Conservation (phyloP, 2,888 invertebrate genomes). For the Hesperia comma region DNA sequence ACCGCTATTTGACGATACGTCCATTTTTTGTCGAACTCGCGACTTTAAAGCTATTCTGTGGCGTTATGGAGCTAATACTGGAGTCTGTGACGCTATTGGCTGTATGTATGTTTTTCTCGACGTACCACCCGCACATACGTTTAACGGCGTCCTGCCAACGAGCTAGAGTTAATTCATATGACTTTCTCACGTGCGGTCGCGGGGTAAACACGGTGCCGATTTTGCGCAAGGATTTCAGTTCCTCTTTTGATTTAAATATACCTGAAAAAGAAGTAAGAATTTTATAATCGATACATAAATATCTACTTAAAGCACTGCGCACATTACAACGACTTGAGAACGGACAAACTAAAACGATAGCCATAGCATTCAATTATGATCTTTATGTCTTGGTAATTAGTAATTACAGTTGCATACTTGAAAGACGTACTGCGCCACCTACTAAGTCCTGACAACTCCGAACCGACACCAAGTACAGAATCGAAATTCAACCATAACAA, state of each 20-base stretch:
- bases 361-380: too few relatives aligned
- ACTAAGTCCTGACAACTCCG: too few relatives aligned
- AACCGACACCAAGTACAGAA: too few relatives aligned
- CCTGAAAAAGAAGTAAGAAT: constrained; percentile 71
- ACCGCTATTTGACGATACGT: constrained; percentile 62
- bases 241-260: constrained; percentile 88
- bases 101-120: constrained; percentile 47
- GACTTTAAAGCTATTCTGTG: constrained; percentile 60
- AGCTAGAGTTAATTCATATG: constrained; percentile 64
- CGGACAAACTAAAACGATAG: too few relatives aligned
- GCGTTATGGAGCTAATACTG: constrained; percentile 48
- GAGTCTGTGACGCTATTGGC: constrained; percentile 52
- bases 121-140: constrained; percentile 84
- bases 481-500: too few relatives aligned
- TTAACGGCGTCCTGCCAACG: constrained; percentile 85
- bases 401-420: too few relatives aligned
- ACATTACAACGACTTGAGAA: too few relatives aligned
- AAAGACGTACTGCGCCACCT: too few relatives aligned
- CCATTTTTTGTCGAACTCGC: constrained; percentile 52
- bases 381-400: too few relatives aligned
- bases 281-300: background rate
- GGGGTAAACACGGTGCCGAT: constrained; percentile 86
- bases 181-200: constrained; percentile 60
- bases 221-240: constrained; percentile 84
- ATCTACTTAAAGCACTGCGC: too few relatives aligned